A percentile compares a stretch with the other conserved stretches of the same genome.
These are phyloP conservation scores for Oreochromis niloticus DNA, from an alignment of 2,113 vertebrate genomes.

Conservation along the genomic window DNA sequence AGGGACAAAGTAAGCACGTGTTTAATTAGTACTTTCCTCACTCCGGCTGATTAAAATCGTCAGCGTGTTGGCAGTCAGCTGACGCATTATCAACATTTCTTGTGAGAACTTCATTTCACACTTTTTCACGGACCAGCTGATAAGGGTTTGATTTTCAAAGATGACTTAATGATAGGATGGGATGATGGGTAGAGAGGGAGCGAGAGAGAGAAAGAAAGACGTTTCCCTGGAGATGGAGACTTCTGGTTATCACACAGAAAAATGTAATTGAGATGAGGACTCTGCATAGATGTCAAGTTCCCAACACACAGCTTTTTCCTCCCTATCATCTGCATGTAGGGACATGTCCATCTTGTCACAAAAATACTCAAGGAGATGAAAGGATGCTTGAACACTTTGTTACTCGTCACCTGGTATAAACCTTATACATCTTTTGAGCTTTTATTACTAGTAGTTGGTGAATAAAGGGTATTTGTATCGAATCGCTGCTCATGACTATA, in stretches of 20 bases:
- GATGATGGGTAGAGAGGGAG: background rate
- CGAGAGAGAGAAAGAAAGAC: background rate
- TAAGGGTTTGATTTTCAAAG: slow-evolving; percentile 66
- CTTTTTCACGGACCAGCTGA: slow-evolving; percentile 35
- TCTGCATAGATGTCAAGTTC: background rate
- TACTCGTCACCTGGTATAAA: background rate
- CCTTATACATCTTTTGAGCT: background rate
- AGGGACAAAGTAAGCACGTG: slow-evolving; percentile 8
- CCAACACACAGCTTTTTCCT: background rate
- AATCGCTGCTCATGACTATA: background rate
- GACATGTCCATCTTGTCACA: background rate
- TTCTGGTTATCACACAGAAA: background rate
- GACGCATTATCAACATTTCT: slow-evolving; percentile 52
- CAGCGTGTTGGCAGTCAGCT: slow-evolving; percentile 46
- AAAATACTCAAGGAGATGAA: background rate
- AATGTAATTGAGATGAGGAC: slow-evolving; percentile 8
- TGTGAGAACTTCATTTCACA: slow-evolving; percentile 58
- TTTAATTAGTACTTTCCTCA: slow-evolving; percentile 48
- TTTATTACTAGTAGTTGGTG: background rate
- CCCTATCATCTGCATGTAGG: background rate
- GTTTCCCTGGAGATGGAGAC: background rate
- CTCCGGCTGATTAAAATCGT: slow-evolving; percentile 46
- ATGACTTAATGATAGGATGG: slow-evolving; percentile 49
- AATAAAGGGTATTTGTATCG: background rate
- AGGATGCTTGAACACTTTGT: background rate